Base-by-base conservation (phyloP, 30 jellyfish, hydroid and myxozoan genomes). In the Hydractinia echinata region DNA sequence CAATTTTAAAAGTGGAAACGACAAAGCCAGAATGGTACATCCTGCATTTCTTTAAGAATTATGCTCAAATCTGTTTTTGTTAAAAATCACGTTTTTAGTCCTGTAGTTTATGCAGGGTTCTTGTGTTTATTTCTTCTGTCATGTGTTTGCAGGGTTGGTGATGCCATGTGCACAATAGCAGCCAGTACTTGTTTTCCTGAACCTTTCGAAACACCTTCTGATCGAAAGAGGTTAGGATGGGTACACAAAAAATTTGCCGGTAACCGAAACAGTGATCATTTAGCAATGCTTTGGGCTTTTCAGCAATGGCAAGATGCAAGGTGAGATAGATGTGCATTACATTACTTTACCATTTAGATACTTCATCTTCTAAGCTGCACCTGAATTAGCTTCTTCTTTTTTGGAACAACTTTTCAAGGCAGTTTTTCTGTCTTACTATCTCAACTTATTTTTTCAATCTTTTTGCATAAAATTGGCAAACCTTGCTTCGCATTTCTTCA, bases 251-350 rank as follows among this genome's bases (percentile, higher is more conserved):
- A 93, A 66, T 93, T 93, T 79, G 84, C 99, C 53, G 99, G 99
- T 8, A 84, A 88, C 69, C 73, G 95, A 51, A 93, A 95, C 89
- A 93, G 99, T 77, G 99, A 93, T 67, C 99, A 93, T 55, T 60
- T 93, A 16, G 99, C 99, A 8, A 89, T 93, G 71, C 89, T 87
- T 7, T 77, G 99, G 68, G 99, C 99, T 7, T 87, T 71, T 61
- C 99, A 93, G 80, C 94, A 95, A 67, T 93, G 96, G 96, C 96
- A 93, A 72, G 99, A 93, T 55, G 96, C 96, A 60, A 93, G 96
- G 99, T 88, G 82, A 44, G 39, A 6, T 18, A 18, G 15, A 7
- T n/a, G 74, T 7, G 4, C 69, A 58, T 11, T 58, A 16, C 19
- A 16, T 0, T 16, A 11, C 15, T 58, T 16, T 58, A 58, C 15